Evolutionary conservation across 2,888 invertebrate species (phyloP), one percentile per base, ranked within the genome.

Genomic region (Drosophila differens): DNA sequence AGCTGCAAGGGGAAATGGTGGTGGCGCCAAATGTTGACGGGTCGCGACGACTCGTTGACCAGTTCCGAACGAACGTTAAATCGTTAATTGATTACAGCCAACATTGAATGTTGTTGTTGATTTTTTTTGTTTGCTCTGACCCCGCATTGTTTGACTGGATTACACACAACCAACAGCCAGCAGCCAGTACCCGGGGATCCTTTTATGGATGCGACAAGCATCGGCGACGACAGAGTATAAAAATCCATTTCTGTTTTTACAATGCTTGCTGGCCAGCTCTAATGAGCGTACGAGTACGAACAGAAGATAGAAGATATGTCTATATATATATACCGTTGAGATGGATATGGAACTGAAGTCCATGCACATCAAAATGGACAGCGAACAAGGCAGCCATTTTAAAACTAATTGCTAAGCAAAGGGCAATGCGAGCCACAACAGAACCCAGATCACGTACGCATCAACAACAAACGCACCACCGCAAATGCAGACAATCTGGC

Each of bases 361-460:
- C 70, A 44, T 22, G 28, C 22, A 55, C 55, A 73, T 61, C 55
- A 62, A 35, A 47, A 72, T 55, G 74, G 59, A 59, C 75, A 74
- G 47, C 57, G 61, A 49, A 68, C 57, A 73, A 72, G 72, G 66
- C 74, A 61, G 59, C 77, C 89, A 79, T 88, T 86, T 86, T 86
- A 88, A 86, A 90, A 87, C 86, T 90, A 88, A 90, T 88, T 88
- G 87, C 91, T 90, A 90, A 89, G 89, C 90, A 89, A 87, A 85
- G 77, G 84, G 80, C 90, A 85, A 82, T 76, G 69, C 81, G 58
- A 73, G 71, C 47, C 67, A 71, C 60, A 82, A 54, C 57, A 55
- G 70, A 70, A 84, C 73, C 76, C 91, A 81, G 81, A 83, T 87
- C 90, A 90, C 90, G 90, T 90, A 87, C 90, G 83, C 88, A 91